Percentiles rank a stretch among this genome's conserved stretches.
phyloP scores from a whole-genome alignment of 2,888 invertebrate species.

The Ceramica pisi region DNA sequence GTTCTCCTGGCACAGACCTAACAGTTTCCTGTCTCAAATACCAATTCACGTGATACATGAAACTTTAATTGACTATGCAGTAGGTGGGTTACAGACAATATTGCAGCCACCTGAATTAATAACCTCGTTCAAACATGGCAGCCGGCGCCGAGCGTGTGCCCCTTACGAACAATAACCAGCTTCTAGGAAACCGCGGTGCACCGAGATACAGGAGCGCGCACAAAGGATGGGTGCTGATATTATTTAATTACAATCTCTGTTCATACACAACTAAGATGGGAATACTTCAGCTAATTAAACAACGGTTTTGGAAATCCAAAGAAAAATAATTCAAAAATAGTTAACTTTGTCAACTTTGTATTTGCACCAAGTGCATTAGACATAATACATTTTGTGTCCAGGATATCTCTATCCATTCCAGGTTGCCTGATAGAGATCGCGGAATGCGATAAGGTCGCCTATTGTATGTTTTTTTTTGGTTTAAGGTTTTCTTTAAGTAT shows the following conservation, averaged over 20 bases:
- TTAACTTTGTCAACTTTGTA: too few relatives aligned
- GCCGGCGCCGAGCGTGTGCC: constrained; percentile 30
- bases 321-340: neutral
- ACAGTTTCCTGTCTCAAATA: neutral
- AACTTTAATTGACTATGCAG: constrained; percentile 29
- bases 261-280: neutral
- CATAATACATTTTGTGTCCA: too few relatives aligned
- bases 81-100: constrained; percentile 35
- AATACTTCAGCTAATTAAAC: neutral
- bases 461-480: too few relatives aligned
- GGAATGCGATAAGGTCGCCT: too few relatives aligned
- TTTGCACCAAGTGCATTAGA: too few relatives aligned
- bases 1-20: neutral
- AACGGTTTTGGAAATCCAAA: neutral
- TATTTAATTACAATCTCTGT: constrained; percentile 17
- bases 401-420: too few relatives aligned
- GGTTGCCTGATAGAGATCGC: too few relatives aligned
- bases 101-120: constrained; percentile 54
- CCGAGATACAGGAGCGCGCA: neutral
- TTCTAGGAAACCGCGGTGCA: constrained; percentile 12
- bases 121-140: constrained; percentile 33
- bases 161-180: constrained; percentile 37
- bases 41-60: neutral
- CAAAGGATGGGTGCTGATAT: constrained; percentile 9
- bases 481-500: too few relatives aligned